Evolutionary conservation across 2,113 vertebrate species (phyloP).

Genomic region (Melanerpes aurifrons): DNA sequence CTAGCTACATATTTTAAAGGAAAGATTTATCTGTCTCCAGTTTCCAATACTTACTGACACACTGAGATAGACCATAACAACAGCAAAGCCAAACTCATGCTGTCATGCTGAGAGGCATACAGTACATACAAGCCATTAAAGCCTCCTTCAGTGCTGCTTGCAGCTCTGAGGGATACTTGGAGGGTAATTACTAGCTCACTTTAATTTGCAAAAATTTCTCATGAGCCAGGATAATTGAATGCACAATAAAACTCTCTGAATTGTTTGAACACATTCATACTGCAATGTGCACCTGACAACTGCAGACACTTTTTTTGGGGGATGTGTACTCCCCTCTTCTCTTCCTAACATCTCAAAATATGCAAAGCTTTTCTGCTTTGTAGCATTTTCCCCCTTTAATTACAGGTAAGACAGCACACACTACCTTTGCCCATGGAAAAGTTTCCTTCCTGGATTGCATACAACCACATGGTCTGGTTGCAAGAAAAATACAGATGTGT

Average conservation of each 20-base stretch:
- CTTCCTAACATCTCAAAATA: background rate
- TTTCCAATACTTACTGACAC: background rate
- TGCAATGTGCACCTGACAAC: background rate
- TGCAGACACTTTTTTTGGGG: background rate
- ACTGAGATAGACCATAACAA: background rate
- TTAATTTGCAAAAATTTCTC: constrained; percentile 36
- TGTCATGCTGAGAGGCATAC: background rate
- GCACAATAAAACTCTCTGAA: background rate
- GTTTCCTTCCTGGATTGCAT: background rate
- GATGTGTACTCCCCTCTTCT: background rate
- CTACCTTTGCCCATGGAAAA: background rate
- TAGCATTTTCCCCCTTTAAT: background rate
- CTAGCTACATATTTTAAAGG: background rate
- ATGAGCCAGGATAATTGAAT: constrained; percentile 11
- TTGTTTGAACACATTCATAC: background rate
- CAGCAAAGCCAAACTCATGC: background rate
- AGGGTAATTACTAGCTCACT: constrained; percentile 11
- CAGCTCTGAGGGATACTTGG: background rate
- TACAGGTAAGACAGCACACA: background rate
- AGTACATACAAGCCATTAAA: background rate
- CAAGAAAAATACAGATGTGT: background rate
- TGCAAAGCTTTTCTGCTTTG: background rate
- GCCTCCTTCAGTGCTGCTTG: background rate
- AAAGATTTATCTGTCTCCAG: background rate
- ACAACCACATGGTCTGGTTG: background rate